These are phyloP conservation scores for Capitulum mitella DNA, from an alignment of 2,888 invertebrate species.

Conservation along the genomic window DNA sequence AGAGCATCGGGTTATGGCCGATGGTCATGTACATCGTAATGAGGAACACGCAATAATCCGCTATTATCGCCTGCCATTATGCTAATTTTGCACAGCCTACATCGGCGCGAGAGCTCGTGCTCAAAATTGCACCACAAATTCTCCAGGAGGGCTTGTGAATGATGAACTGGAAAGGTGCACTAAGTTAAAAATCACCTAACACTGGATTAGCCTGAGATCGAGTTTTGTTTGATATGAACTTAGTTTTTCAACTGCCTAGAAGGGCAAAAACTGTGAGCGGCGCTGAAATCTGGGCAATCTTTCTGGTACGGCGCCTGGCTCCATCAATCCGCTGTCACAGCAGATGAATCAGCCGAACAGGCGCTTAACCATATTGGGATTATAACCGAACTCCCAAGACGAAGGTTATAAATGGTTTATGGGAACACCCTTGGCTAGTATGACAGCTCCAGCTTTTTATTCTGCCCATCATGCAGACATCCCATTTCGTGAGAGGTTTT, in stretches of 20 bases:
- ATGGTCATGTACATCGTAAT: neutral
- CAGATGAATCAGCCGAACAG: neutral
- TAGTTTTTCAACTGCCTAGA: no score
- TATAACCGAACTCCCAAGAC: neutral
- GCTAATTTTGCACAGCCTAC: neutral
- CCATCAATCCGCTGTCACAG: no score
- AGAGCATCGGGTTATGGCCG: neutral
- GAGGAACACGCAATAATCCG: conserved; percentile 12
- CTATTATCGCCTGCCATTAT: neutral
- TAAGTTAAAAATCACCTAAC: no score
- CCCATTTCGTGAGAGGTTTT: neutral
- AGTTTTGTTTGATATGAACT: no score
- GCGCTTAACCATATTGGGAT: neutral
- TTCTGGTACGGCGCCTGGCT: no score
- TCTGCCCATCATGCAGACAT: no score
- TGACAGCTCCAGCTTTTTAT: no score
- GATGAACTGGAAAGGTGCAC: no score
- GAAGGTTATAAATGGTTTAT: neutral
- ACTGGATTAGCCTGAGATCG: no score
- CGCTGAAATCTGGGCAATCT: no score
- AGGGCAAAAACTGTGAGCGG: no score
- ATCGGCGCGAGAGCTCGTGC: conserved; percentile 3
- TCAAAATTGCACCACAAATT: neutral
- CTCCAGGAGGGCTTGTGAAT: neutral
- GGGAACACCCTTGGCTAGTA: no score